Evolutionary conservation across 2,888 invertebrate species (phyloP).

Genomic region (Frankliniella fusca): DNA sequence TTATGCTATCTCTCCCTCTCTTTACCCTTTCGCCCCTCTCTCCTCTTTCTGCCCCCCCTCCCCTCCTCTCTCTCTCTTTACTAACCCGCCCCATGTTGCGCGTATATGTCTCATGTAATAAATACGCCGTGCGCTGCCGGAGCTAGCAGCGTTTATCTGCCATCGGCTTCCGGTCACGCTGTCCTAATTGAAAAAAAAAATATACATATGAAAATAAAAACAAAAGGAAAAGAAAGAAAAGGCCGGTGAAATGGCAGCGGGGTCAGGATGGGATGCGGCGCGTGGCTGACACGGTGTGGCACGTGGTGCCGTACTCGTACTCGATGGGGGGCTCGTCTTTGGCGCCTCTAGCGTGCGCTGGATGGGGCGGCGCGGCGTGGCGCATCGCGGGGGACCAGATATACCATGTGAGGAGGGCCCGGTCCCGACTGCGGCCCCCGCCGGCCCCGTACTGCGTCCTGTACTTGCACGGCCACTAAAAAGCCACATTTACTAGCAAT

Average conservation of each 20-base stretch:
- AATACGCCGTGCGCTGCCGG: constrained; percentile 2
- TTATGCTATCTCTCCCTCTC: too few relatives aligned
- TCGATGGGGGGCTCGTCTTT: not conserved
- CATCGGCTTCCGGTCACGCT: constrained; percentile 9
- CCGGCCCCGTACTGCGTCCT: not conserved
- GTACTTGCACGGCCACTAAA: too few relatives aligned
- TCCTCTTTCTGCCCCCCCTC: not conserved
- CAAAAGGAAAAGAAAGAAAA: not conserved
- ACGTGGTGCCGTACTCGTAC: too few relatives aligned
- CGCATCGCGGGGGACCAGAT: not conserved
- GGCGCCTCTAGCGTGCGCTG: not conserved
- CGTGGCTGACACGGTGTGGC: not conserved
- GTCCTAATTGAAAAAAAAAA: constrained; percentile 18
- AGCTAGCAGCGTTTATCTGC: not conserved
- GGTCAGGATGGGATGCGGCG: not conserved
- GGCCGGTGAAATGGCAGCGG: not conserved
- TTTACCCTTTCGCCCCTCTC: too few relatives aligned
- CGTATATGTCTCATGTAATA: not conserved
- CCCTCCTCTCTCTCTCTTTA: not conserved
- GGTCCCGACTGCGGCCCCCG: not conserved
- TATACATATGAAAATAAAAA: not conserved
- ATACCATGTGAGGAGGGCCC: not conserved
- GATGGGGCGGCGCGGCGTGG: not conserved
- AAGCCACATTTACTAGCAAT: too few relatives aligned
- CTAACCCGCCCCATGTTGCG: too few relatives aligned